Evolutionary conservation across 2,113 vertebrate genomes (phyloP).

Genomic region (Mugil cephalus): DNA sequence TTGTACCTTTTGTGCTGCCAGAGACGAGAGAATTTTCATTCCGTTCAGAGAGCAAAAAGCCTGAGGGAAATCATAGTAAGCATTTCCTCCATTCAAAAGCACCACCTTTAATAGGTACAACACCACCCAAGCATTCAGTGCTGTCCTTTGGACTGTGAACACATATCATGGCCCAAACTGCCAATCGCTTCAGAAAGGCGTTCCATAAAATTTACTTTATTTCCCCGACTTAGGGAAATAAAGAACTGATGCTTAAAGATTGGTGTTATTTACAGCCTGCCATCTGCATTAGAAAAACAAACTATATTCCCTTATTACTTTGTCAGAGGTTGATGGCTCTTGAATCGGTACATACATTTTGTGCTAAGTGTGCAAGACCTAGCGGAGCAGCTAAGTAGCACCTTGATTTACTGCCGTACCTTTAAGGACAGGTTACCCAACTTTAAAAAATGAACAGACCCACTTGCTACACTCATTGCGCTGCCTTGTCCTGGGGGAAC

Average conservation of each 20-base stretch:
- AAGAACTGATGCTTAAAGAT: not conserved
- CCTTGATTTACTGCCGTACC: slow-evolving; percentile 66
- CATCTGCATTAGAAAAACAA: slow-evolving; percentile 7
- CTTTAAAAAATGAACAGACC: slow-evolving; percentile 72
- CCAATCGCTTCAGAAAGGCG: slow-evolving; percentile 45
- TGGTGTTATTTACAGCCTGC: not conserved
- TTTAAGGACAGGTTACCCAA: slow-evolving; percentile 74
- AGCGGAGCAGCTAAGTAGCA: slow-evolving; percentile 54
- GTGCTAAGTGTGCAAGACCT: slow-evolving; percentile 49
- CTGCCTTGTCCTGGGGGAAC: slow-evolving; percentile 62
- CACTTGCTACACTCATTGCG: slow-evolving; percentile 54
- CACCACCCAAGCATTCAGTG: slow-evolving; percentile 69
- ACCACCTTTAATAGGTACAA: slow-evolving; percentile 78
- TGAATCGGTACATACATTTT: slow-evolving; percentile 57
- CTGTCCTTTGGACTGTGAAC: slow-evolving; percentile 70
- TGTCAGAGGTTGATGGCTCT: slow-evolving; percentile 22
- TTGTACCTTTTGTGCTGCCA: slow-evolving; percentile 56
- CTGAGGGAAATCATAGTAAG: slow-evolving; percentile 81
- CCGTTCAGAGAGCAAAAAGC: slow-evolving; percentile 76
- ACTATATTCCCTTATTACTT: not conserved
- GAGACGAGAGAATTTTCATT: slow-evolving; percentile 70
- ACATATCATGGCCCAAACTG: slow-evolving; percentile 58
- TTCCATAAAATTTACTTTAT: slow-evolving; percentile 35
- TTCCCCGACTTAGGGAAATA: slow-evolving; percentile 14
- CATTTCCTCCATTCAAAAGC: slow-evolving; percentile 76